Percentiles rank a stretch among this genome's conserved stretches.
Evolutionary conservation across 2,888 invertebrate species (phyloP).

Genomic region (Charanyca ferruginea): DNA sequence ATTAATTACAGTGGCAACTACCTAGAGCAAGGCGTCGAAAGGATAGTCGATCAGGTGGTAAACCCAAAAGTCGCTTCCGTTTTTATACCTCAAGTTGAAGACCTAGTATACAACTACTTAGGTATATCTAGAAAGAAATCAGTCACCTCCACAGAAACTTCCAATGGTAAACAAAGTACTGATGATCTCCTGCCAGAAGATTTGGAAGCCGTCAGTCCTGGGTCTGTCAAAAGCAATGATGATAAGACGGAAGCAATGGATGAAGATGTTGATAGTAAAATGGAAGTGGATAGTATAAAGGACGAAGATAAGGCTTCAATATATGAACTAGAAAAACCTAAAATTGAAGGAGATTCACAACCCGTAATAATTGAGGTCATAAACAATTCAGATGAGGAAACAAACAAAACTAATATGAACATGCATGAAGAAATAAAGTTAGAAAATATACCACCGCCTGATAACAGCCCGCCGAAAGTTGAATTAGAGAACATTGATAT

Average conservation of each 20-base stretch:
- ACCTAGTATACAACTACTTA: conserved; percentile 96
- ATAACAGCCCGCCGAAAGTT: conserved; percentile 87
- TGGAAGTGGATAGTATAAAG: conserved; percentile 77
- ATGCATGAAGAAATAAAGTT: conserved; percentile 82
- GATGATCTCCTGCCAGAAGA: conserved; percentile 94
- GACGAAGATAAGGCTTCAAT: conserved; percentile 56
- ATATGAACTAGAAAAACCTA: conserved; percentile 43
- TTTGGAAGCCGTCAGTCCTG: conserved; percentile 95
- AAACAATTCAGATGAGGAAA: conserved; percentile 75
- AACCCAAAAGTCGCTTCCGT: conserved; percentile 97
- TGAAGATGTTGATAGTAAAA: conserved; percentile 66
- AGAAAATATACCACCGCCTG: conserved; percentile 72
- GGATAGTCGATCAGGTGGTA: conserved; percentile 98
- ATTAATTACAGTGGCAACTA: conserved; percentile 94
- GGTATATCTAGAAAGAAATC: conserved; percentile 94
- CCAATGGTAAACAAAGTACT: conserved; percentile 75
- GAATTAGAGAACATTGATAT: conserved; percentile 75
- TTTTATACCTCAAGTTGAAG: conserved; percentile 97
- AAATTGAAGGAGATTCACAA: conserved; percentile 45
- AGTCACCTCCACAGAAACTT: conserved; percentile 74
- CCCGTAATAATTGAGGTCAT: conserved; percentile 88
- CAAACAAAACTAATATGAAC: conserved; percentile 77
- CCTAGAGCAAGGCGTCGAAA: conserved; percentile 97
- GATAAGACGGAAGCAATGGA: conserved; percentile 80
- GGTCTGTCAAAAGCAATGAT: conserved; percentile 93